phyloP scores from a whole-genome alignment of 2,888 invertebrate genomes.

The Xanthostigma xanthostigma region DNA sequence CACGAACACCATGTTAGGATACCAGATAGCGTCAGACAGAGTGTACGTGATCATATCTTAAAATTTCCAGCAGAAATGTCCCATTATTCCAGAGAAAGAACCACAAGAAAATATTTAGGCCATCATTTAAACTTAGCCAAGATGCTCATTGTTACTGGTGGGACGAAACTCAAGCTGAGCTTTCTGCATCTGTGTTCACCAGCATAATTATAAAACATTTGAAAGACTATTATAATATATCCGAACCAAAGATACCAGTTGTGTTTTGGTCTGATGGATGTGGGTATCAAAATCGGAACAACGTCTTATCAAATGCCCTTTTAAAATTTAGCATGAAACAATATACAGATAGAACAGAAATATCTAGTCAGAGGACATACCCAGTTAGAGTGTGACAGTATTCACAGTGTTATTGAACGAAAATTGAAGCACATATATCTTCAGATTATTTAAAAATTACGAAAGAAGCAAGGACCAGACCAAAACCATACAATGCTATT shows the following conservation, averaged over 20 bases:
- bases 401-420: conserved; percentile 22
- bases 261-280: conserved; percentile 16
- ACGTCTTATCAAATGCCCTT: conserved; percentile 15
- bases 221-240: background rate
- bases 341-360: conserved; percentile 15
- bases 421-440: conserved; percentile 17
- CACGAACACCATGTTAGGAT: no score
- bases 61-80: no score
- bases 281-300: conserved; percentile 14
- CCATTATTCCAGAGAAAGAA: no score
- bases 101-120: no score
- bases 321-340: conserved; percentile 10
- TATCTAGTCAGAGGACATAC: conserved; percentile 19
- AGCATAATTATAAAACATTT: conserved; percentile 11
- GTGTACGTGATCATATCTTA: no score
- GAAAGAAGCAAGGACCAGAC: no score
- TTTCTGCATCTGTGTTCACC: conserved; percentile 14
- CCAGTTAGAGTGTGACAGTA: conserved; percentile 22
- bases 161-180: no score
- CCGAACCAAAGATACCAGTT: conserved; percentile 8
- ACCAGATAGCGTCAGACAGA: no score
- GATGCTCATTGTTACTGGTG: no score
- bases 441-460: no score
- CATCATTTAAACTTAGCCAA: no score
- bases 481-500: no score